A percentile compares a stretch with the other conserved stretches of the same genome.
These are phyloP conservation scores for Molossus molossus DNA, from an alignment of 2,797 vertebrate species.

Conservation along the genomic window DNA sequence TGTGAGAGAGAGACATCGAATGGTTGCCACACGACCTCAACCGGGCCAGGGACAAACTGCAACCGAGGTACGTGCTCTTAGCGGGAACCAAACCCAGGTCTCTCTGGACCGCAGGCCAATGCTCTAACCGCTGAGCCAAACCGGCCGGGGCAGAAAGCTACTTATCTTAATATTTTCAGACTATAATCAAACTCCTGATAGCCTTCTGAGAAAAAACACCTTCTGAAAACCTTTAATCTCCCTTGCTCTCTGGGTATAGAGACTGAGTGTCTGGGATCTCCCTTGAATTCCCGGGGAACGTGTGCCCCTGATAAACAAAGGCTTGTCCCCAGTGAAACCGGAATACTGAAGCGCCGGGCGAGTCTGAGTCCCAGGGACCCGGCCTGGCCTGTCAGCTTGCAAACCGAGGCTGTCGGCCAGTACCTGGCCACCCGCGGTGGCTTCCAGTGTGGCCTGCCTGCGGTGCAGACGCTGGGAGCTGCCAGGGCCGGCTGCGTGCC, in stretches of 20 bases:
- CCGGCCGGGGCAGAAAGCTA: background rate
- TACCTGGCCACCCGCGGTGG: background rate
- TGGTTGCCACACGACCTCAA: too few relatives aligned
- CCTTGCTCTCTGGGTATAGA: conserved; percentile 67
- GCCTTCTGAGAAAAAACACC: conserved; percentile 64
- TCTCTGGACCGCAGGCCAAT: too few relatives aligned
- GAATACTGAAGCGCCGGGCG: conserved; percentile 32
- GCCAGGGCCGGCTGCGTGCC: background rate
- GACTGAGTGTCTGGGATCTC: conserved; percentile 59
- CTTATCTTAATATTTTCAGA: conserved; percentile 80
- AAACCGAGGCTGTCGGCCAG: conserved; percentile 33
- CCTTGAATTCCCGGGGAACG: conserved; percentile 27
- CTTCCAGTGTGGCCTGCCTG: conserved; percentile 41
- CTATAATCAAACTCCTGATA: background rate
- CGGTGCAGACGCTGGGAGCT: conserved; percentile 3
- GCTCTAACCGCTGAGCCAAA: too few relatives aligned
- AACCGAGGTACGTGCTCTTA: too few relatives aligned
- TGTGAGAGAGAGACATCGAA: too few relatives aligned
- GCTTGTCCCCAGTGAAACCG: conserved; percentile 21
- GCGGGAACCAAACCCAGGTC: too few relatives aligned
- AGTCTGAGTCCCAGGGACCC: conserved; percentile 66
- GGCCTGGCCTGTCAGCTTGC: conserved; percentile 54
- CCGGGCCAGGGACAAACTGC: too few relatives aligned
- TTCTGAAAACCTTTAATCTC: background rate
- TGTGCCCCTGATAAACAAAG: background rate